phyloP scores from a whole-genome alignment of 2,113 vertebrate genomes.

The Macrotis lagotis region DNA sequence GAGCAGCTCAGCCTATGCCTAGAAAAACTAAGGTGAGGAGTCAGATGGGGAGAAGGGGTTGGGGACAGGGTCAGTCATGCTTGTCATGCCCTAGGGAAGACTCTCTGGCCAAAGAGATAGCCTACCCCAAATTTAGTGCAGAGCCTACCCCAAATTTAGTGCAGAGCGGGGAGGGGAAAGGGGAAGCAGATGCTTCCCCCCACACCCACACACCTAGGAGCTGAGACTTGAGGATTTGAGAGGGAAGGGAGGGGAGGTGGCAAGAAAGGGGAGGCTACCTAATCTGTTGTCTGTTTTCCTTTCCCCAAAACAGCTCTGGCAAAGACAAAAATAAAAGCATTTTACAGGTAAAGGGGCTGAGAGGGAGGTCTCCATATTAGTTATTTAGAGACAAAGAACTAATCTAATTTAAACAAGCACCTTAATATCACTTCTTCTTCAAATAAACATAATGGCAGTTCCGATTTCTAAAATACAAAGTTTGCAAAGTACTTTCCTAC shows the following conservation, averaged over 20 bases:
- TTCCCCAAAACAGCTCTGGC: conserved; percentile 85
- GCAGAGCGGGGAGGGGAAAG: background rate
- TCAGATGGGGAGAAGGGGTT: background rate
- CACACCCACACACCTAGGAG: background rate
- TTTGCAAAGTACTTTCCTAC: background rate
- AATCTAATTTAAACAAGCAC: background rate
- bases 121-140: background rate
- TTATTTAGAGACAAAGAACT: too few species aligned
- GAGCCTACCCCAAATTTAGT: background rate
- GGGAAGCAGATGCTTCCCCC: background rate
- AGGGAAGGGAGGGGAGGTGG: background rate
- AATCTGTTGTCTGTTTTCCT: conserved; percentile 52
- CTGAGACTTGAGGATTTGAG: background rate
- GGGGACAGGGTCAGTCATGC: background rate
- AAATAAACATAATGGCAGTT: background rate
- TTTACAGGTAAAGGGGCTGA: conserved; percentile 89
- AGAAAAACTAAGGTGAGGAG: conserved; percentile 93
- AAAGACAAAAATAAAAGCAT: conserved; percentile 94
- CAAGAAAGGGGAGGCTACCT: background rate
- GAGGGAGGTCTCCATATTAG: conserved; percentile 4
- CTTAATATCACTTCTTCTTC: background rate
- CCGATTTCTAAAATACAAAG: background rate
- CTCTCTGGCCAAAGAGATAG: background rate
- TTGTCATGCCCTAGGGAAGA: conserved; percentile 20
- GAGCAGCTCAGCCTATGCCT: conserved; percentile 96